A percentile compares a stretch with the other conserved stretches of the same genome.
phyloP scores from a whole-genome alignment of 2,113 vertebrate species.

The Eonycteris spelaea region DNA sequence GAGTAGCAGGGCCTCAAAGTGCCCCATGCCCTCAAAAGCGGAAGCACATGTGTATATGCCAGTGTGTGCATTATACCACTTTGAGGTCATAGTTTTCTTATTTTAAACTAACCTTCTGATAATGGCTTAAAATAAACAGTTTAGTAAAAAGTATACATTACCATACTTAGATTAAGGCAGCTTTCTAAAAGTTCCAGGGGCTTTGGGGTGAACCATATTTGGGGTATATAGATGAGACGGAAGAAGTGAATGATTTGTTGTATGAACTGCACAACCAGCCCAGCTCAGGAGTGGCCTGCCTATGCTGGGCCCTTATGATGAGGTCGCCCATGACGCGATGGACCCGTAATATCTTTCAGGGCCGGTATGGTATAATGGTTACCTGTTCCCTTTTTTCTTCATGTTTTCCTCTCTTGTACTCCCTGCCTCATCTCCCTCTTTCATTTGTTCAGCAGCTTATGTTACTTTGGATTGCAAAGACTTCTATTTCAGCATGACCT shows the following conservation, averaged over 20 bases:
- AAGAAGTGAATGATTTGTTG: neutral
- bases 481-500: neutral
- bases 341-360: neutral
- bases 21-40: neutral
- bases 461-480: neutral
- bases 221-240: too few species aligned
- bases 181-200: neutral
- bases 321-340: accelerated
- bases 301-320: accelerated
- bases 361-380: neutral
- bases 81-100: neutral
- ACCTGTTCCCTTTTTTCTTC: neutral
- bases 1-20: neutral
- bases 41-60: neutral
- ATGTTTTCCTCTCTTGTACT: accelerated
- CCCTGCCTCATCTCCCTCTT: neutral
- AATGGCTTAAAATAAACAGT: neutral
- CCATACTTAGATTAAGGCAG: neutral
- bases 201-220: neutral
- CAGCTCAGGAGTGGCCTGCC: neutral
- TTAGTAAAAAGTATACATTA: neutral
- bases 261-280: accelerated
- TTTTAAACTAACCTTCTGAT: neutral
- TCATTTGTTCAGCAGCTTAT: neutral
- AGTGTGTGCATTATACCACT: neutral